Evolutionary conservation across 2,113 vertebrate genomes (phyloP).

Genomic region (Gracilinanus agilis): DNA sequence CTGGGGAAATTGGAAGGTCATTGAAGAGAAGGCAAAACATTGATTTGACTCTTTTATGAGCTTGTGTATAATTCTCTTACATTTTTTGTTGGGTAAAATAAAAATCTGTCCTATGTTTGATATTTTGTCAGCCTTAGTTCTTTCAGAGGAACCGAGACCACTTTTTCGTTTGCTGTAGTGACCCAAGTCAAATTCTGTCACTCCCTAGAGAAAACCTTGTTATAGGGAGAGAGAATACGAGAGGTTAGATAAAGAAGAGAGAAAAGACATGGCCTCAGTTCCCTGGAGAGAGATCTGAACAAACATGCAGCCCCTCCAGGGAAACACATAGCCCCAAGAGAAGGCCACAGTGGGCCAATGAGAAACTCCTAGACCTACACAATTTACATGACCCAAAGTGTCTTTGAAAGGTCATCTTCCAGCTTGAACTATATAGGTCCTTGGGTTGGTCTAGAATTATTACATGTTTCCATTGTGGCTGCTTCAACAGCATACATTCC

Average conservation of each 20-base stretch:
- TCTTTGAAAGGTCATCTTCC: neutral
- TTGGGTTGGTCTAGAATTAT: neutral
- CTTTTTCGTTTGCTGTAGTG: neutral
- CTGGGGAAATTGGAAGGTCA: neutral
- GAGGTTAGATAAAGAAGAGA: neutral
- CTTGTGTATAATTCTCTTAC: neutral
- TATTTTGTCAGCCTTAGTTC: neutral
- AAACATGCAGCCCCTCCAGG: neutral
- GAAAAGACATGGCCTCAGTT: neutral
- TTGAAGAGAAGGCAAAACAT: neutral
- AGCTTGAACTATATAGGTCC: neutral
- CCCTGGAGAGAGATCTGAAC: neutral
- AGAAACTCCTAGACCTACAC: neutral
- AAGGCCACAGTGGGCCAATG: neutral
- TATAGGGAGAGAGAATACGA: neutral
- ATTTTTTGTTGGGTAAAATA: neutral
- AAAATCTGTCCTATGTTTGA: neutral
- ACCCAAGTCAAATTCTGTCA: neutral
- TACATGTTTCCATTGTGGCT: neutral
- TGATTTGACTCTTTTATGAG: neutral
- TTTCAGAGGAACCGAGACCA: neutral
- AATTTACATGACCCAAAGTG: neutral
- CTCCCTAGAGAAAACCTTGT: neutral
- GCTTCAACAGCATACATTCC: neutral
- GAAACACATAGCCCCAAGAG: neutral